Evolutionary conservation across 2,113 vertebrate species (phyloP), one percentile per base, ranked within the genome.

Genomic region (Uropsilus gracilis): DNA sequence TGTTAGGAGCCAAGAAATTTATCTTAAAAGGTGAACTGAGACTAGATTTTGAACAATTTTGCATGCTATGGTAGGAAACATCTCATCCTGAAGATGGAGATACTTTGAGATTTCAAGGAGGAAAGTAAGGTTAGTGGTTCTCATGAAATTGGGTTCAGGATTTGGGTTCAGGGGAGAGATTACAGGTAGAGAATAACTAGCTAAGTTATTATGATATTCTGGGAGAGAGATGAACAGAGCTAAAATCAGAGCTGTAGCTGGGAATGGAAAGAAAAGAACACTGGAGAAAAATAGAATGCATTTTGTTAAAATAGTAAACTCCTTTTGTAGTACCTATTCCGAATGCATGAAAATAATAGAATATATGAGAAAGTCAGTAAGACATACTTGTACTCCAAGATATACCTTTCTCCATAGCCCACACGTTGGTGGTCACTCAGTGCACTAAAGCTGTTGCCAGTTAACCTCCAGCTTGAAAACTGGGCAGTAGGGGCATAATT

Each of bases 291-390:
- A 61, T 14, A 88, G 68, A 53, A 61, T 81, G 30, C 6, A 22
- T 82, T 92, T 69, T 20, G 24, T 55, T 59, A n/a, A 78, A 32
- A 30, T 83, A 37, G 16, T 85, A 68, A 95, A 78, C 44, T 89
- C 20, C 26, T 93, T 90, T 59, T 26, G 7, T 26, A 64, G 32
- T 8, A 83, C 6, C 48, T 86, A 32, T 71, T 82, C 46, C 86
- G 42, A 77, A 61, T 32, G 48, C 17, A 50, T 83, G 26, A 66
- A 69, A 90, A 20, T 46, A 61, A 77, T 71, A 53, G 42, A 34
- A n/a, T 73, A 55, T 53, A 68, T 7, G 32, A 92, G 72, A 69
- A 92, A 86, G 50, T 39, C 20, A 71, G 24, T 61, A 69, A n/a
- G 42, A 46, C 34, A 50, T 3, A 4, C 18, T n/a, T 83, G 32